Conservation (phyloP, 2,113 vertebrate genomes). For the Mustelus asterias region DNA sequence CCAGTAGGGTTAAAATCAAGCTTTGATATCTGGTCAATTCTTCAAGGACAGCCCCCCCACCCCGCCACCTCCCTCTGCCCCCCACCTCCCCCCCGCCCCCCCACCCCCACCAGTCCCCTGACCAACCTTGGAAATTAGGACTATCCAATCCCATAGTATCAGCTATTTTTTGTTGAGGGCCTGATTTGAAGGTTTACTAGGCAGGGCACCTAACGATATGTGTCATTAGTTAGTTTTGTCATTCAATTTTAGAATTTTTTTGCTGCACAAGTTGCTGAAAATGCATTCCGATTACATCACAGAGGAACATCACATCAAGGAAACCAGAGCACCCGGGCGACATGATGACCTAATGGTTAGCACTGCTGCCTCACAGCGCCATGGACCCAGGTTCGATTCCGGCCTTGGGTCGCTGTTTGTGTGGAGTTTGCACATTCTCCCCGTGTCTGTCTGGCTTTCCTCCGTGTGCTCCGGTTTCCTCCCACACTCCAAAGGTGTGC, state of each 20-base stretch:
- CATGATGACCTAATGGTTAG: too few relatives aligned
- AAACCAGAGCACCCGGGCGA: neutral
- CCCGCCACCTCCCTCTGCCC: too few relatives aligned
- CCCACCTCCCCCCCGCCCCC: too few relatives aligned
- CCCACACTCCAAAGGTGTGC: too few relatives aligned
- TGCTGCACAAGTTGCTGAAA: neutral
- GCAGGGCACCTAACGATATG: neutral
- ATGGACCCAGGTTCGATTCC: too few relatives aligned
- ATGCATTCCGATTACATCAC: neutral
- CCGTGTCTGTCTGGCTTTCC: too few relatives aligned
- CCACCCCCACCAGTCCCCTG: too few relatives aligned
- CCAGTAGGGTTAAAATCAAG: neutral
- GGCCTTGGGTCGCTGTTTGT: too few relatives aligned
- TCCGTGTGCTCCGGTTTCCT: too few relatives aligned
- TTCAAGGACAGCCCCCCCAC: neutral
- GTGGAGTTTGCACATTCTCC: too few relatives aligned
- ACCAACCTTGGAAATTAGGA: neutral
- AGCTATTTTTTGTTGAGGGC: neutral
- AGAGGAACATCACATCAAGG: too few relatives aligned
- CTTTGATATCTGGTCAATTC: neutral
- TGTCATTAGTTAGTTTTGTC: neutral
- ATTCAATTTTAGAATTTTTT: neutral
- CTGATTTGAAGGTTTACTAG: neutral
- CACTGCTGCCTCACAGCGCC: too few relatives aligned
- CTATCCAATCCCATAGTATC: neutral